Evolutionary conservation across 64 coral and sea anemone species (phyloP).

Genomic region (Actinia tenebrosa): DNA sequence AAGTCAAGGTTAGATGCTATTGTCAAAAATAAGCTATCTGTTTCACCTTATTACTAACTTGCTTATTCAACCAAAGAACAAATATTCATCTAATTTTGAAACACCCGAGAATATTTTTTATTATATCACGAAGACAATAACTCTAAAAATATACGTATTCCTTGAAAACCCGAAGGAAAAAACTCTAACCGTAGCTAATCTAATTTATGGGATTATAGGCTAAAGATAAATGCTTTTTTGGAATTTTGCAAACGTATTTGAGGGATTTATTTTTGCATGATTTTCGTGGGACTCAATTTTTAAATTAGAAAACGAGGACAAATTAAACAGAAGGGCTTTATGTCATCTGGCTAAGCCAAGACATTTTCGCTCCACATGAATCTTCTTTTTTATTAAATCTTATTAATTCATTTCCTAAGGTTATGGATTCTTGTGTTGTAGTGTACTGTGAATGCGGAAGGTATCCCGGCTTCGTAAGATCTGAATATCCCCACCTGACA

Average conservation of each 20-base stretch:
- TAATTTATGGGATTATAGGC: not conserved
- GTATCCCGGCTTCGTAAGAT: not conserved
- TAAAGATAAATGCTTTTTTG: not conserved
- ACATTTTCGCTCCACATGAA: slow-evolving; percentile 21
- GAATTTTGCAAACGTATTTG: not conserved
- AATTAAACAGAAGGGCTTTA: not conserved
- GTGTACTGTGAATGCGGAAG: slow-evolving; percentile 3
- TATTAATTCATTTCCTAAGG: slow-evolving; percentile 33
- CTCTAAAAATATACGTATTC: not conserved
- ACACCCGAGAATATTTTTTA: not conserved
- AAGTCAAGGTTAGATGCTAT: slow-evolving; percentile 4
- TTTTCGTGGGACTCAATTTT: not conserved
- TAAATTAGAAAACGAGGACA: not conserved
- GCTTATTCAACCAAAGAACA: not conserved
- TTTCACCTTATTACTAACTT: not conserved
- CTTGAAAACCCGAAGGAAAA: not conserved
- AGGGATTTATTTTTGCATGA: not conserved
- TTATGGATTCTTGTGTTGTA: not conserved
- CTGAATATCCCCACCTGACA: not conserved
- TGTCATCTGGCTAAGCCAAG: slow-evolving; percentile 14
- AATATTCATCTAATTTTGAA: not conserved
- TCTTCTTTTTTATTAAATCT: slow-evolving; percentile 11
- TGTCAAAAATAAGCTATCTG: not conserved
- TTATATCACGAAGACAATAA: not conserved
- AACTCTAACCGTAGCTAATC: not conserved